Evolutionary conservation across 2,113 vertebrate species (phyloP), one percentile per base, ranked within the genome.

Genomic region (Dromiciops gliroides): DNA sequence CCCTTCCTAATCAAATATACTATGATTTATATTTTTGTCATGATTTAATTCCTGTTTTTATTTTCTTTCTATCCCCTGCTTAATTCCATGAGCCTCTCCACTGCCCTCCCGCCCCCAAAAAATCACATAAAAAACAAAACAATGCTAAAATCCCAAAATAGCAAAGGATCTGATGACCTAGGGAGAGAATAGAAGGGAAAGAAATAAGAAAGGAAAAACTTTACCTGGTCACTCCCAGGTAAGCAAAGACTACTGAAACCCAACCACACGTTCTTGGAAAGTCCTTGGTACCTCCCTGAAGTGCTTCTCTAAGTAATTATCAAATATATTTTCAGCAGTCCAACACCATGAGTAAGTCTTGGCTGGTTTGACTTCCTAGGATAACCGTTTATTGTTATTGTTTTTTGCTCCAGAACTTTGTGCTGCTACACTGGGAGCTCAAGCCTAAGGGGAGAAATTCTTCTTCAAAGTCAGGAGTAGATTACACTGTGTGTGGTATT

Each of bases 291-390:
- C 89, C 93, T 47, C 67, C 89, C 23, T 94, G 51, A 92, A 28
- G 51, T 92, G 88, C 24, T 94, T 60, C 92, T 91, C 50, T 12
- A 7, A 0, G 19, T 93, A 48, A 88, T 94, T 97, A 95, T 97
- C 97, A 97, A 97, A 97, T 97, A 94, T 96, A 97, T 91, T n/a
- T n/a, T 94, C 83, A 60, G 92, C 96, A 97, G 95, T 37, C 52
- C 52, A 49, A 93, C 94, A 95, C 93, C 95, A 90, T 94, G 96
- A 97, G 95, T 94, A 97, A 88, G 26, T 56, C 96, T 95, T 89
- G 75, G 2, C 48, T 92, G 92, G 92, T 95, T 56, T 94, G 95
- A 94, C 94, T 97, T 98, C 93, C 89, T 93, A 28, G 92, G 16
- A 96, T 94, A 96, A n/a, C 95, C 50, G 51, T 95, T 95, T 94